Conservation (phyloP, 2,797 vertebrate genomes). For the Pristis pectinata region DNA sequence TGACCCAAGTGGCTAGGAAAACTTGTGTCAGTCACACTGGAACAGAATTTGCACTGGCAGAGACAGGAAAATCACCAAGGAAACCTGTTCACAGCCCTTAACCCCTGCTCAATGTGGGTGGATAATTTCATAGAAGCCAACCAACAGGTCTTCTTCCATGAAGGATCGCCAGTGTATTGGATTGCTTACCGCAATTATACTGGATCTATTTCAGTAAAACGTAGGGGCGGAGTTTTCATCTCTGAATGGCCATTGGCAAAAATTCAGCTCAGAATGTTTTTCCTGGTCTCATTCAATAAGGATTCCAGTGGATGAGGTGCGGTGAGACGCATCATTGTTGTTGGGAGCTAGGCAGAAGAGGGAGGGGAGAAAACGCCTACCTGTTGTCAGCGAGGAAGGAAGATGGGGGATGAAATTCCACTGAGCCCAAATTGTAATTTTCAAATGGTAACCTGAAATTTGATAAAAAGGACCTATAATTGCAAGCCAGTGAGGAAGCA, state of each 20-base stretch:
- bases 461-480: not conserved
- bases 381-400: slow-evolving; percentile 22
- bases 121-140: not conserved
- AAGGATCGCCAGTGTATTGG: not conserved
- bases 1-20: not conserved
- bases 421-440: not conserved
- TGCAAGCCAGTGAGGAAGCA: too few relatives aligned
- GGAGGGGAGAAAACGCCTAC: not conserved
- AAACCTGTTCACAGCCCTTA: not conserved
- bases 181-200: not conserved
- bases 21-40: not conserved
- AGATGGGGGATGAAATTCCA: not conserved
- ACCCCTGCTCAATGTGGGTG: not conserved
- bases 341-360: not conserved
- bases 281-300: not conserved
- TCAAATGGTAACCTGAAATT: not conserved
- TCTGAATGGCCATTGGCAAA: not conserved
- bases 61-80: not conserved
- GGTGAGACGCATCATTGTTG: not conserved
- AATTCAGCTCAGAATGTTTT: not conserved
- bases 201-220: not conserved
- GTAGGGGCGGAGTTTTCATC: not conserved
- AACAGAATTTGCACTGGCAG: not conserved
- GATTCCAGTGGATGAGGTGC: too few relatives aligned
- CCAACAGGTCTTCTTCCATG: not conserved